Evolutionary conservation across 2,113 vertebrate species (phyloP).

Genomic region (Gopherus evgoodei): DNA sequence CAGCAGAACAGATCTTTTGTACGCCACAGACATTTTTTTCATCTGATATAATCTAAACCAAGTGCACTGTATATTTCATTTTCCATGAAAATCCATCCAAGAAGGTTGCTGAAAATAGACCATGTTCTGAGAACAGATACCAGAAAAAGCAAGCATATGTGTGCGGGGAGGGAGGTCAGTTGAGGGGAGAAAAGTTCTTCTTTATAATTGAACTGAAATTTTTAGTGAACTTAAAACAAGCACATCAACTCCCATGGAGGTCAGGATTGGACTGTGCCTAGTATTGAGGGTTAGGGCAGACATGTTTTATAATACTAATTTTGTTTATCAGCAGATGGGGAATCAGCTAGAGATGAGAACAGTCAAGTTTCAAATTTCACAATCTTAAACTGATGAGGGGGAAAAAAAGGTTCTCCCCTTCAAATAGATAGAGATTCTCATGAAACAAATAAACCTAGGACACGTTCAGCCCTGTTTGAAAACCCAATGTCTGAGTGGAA

Average conservation of each 20-base stretch:
- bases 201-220: neutral
- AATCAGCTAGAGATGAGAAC: neutral
- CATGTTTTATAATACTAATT: neutral
- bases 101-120: constrained; percentile 65
- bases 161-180: constrained; percentile 5
- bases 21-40: constrained; percentile 47
- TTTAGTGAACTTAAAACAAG: neutral
- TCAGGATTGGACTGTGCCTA: rapidly evolving
- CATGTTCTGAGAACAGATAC: constrained; percentile 39
- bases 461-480: neutral
- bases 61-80: constrained; percentile 13
- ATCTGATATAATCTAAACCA: constrained; percentile 56
- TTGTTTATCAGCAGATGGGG: neutral
- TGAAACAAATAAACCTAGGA: neutral
- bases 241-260: rapidly evolving
- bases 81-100: constrained; percentile 61
- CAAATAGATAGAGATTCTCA: neutral
- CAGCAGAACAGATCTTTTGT: constrained; percentile 40
- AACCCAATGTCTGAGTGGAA: neutral
- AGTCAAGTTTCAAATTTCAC: neutral
- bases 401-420: neutral
- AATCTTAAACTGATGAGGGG: neutral
- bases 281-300: rapidly evolving
- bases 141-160: constrained; percentile 38
- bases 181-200: neutral